These are phyloP conservation scores for Psephotus haematonotus DNA, from an alignment of 2,113 vertebrate species.

Conservation along the genomic window DNA sequence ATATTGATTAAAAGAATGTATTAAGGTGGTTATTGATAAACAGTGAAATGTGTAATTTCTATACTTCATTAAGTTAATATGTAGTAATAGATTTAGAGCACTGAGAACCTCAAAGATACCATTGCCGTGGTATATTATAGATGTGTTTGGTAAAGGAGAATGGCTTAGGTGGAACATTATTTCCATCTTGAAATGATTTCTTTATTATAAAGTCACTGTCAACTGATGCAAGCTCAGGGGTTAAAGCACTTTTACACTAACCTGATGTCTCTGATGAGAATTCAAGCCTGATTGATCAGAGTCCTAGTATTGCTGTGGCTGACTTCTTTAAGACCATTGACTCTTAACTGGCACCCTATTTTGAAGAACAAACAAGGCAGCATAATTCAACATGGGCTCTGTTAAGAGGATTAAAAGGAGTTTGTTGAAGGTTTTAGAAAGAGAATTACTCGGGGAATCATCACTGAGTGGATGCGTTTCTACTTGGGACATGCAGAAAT, in stretches of 20 bases:
- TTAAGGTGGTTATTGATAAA: not conserved
- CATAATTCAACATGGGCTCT: not conserved
- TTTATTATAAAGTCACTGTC: not conserved
- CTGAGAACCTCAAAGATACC: not conserved
- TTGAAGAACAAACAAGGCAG: not conserved
- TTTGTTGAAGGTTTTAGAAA: not conserved
- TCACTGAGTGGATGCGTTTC: not conserved
- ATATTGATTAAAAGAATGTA: slow-evolving; percentile 24
- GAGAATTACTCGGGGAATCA: not conserved
- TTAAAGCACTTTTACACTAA: not conserved
- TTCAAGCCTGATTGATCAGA: not conserved
- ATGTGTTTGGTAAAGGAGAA: not conserved
- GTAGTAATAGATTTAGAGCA: not conserved
- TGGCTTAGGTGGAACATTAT: not conserved
- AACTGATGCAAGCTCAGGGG: not conserved
- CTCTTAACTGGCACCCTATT: not conserved
- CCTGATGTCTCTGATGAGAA: not conserved
- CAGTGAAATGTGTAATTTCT: not conserved
- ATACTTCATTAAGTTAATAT: not conserved
- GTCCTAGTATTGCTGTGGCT: not conserved
- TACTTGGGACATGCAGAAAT: not conserved
- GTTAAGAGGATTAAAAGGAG: not conserved
- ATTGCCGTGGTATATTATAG: not conserved
- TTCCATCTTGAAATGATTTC: not conserved
- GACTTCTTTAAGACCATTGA: not conserved